phyloP scores from a whole-genome alignment of 2,888 invertebrate species.

The Drosophila mayaguana region DNA sequence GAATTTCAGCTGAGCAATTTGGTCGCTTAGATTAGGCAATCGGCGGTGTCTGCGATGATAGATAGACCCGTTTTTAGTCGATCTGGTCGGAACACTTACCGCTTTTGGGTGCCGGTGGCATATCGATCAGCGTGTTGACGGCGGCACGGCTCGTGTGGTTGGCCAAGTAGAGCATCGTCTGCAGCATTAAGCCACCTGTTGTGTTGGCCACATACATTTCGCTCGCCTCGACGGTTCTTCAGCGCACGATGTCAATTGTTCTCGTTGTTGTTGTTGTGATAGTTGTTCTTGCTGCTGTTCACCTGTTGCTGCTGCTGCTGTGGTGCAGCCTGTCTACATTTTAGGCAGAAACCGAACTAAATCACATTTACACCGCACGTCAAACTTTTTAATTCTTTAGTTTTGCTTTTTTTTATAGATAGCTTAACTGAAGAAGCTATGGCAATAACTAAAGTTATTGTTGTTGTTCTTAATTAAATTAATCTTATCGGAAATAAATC shows the following conservation, averaged over 20 bases:
- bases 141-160: constrained; percentile 84
- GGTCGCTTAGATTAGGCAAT: constrained; percentile 6
- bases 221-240: neutral
- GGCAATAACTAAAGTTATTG: constrained; percentile 13
- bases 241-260: neutral
- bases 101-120: constrained; percentile 83
- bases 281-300: neutral
- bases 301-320: constrained; percentile 15
- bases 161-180: constrained; percentile 85
- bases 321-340: constrained; percentile 37
- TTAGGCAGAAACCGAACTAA: constrained; percentile 23
- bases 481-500: constrained; percentile 48
- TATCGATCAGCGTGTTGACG: constrained; percentile 82
- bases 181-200: constrained; percentile 84
- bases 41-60: neutral
- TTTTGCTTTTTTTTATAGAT: constrained; percentile 4
- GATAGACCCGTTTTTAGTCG: neutral
- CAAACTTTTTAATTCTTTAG: constrained; percentile 9
- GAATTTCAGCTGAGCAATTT: neutral
- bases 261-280: neutral
- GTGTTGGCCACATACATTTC: constrained; percentile 83
- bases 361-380: constrained; percentile 17
- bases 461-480: constrained; percentile 46
- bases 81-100: constrained; percentile 78
- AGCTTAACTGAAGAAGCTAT: constrained; percentile 26